Evolutionary conservation across 2,797 vertebrate genomes (phyloP), one percentile per base, ranked within the genome.

Genomic region (Erpetoichthys calabaricus): DNA sequence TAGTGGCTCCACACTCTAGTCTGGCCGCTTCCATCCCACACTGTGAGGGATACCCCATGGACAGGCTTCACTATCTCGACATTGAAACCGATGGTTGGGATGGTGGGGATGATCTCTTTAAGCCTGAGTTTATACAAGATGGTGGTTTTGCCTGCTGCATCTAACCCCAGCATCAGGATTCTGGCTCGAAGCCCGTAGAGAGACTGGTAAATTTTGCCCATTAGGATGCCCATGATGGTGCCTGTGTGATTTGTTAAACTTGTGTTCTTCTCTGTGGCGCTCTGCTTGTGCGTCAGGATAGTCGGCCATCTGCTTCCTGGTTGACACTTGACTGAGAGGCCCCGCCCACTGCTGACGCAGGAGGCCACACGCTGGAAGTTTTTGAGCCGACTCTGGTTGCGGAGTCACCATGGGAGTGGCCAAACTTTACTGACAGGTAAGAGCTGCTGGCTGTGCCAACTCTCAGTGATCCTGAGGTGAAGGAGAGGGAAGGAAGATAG

Each of bases 61-160:
- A 63, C 47, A n/a, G 65, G 61, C 9, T 63, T 58, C 8, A 67
- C 8, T 1, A 51, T 66, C 54, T 69, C 64, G 5, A 69, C 67
- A 4, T 63, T 64, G 62, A 63, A 67, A 43, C 64, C 62, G 1
- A 66, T 7, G 5, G 61, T 69, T 3, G 65, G 67, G 10, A 71
- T 61, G 8, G 65, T 65, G 8, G 9, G 8, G 9, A 50, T 42
- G 0, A 64, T 59, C 57, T 69, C 64, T 25, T 69, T 66, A 47
- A 65, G 9, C 56, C 71, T 71, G 42, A 67, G 61, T 52, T 63
- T 64, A 44, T 68, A 65, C 2, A 69, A 56, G 6, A 71, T 46
- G 4, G 62, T 69, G 9, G 69, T 69, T 56, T 71, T 69, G 3
- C 69, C 69, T 5, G 69, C 65, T 8, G 57, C 62, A 53, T 69